Percentiles rank a stretch among this genome's conserved stretches.
phyloP scores from a whole-genome alignment of 2,797 vertebrate species.

The Pogonophryne albipinna region DNA sequence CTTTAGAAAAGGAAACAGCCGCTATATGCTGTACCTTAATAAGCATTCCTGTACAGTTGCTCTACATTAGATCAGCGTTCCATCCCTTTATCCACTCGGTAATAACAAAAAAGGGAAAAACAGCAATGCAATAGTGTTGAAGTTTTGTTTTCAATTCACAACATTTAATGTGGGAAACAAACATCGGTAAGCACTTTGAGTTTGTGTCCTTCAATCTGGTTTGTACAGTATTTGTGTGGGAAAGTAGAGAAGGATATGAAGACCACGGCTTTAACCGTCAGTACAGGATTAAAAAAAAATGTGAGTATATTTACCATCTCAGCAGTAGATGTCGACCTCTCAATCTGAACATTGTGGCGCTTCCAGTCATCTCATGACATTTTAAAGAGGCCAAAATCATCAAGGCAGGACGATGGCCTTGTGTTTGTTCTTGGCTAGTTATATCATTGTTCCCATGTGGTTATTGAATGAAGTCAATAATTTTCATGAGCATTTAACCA shows the following conservation, averaged over 20 bases:
- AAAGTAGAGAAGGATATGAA: slow-evolving; percentile 19
- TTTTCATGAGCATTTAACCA: slow-evolving; percentile 54
- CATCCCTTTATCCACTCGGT: slow-evolving; percentile 11
- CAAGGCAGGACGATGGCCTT: no score
- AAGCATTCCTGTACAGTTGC: slow-evolving; percentile 22
- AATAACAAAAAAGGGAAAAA: neutral
- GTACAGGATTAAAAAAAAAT: slow-evolving; percentile 6
- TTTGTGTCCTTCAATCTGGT: slow-evolving; percentile 29
- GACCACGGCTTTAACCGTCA: neutral
- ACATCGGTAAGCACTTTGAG: slow-evolving; percentile 11
- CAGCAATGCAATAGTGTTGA: neutral
- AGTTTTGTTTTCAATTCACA: slow-evolving; percentile 28
- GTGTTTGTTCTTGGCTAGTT: no score
- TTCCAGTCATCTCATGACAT: slow-evolving; percentile 34
- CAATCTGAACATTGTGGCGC: no score
- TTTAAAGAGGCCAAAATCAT: neutral
- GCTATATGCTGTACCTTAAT: slow-evolving; percentile 22
- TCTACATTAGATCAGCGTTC: slow-evolving; percentile 13
- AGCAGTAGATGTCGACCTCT: no score
- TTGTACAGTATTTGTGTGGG: slow-evolving; percentile 21
- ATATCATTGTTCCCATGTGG: no score
- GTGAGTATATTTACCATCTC: slow-evolving; percentile 7
- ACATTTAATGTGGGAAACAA: slow-evolving; percentile 21
- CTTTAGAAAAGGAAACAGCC: slow-evolving; percentile 7
- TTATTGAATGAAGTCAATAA: slow-evolving; percentile 36